phyloP scores from a whole-genome alignment of 2,888 invertebrate species.

The Drosophila algonquin region DNA sequence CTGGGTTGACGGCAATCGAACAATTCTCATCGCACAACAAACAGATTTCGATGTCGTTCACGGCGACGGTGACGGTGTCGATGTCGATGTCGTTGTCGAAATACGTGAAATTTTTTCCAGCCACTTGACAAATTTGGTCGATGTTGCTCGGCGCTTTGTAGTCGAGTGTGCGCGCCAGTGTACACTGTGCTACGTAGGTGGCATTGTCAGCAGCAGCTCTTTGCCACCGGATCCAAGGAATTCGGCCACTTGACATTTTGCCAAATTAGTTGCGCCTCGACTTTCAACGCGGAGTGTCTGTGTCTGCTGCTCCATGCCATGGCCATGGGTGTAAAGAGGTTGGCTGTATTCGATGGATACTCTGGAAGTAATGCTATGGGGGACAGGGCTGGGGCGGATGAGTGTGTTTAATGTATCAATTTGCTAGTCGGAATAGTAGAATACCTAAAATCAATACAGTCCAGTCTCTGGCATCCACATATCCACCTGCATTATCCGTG shows the following conservation, averaged over 20 bases:
- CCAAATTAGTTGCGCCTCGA: conserved; percentile 74
- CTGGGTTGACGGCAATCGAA: conserved; percentile 48
- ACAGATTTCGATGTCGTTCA: conserved; percentile 32
- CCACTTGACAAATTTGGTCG: conserved; percentile 62
- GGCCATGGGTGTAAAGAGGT: conserved; percentile 6
- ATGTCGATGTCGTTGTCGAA: conserved; percentile 32
- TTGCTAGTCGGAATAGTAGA: neutral
- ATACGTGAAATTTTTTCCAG: conserved; percentile 71
- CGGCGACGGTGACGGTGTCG: neutral
- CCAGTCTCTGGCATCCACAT: neutral
- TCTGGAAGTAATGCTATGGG: too few relatives aligned
- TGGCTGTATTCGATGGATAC: conserved; percentile 1
- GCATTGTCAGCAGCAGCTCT: conserved; percentile 53
- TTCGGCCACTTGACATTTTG: conserved; percentile 72
- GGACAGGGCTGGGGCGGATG: neutral
- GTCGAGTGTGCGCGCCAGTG: conserved; percentile 34
- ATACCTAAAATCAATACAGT: conserved; percentile 8
- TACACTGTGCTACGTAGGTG: conserved; percentile 42
- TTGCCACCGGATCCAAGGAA: conserved; percentile 57
- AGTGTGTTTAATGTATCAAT: conserved; percentile 18
- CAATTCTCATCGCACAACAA: conserved; percentile 54
- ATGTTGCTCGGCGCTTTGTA: conserved; percentile 39
- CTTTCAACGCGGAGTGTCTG: conserved; percentile 50
- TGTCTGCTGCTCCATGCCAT: conserved; percentile 23
- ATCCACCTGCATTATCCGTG: conserved; percentile 34